Evolutionary conservation across 2,888 invertebrate genomes (phyloP), one percentile per base, ranked within the genome.

Genomic region (Eubasilissa splendida): DNA sequence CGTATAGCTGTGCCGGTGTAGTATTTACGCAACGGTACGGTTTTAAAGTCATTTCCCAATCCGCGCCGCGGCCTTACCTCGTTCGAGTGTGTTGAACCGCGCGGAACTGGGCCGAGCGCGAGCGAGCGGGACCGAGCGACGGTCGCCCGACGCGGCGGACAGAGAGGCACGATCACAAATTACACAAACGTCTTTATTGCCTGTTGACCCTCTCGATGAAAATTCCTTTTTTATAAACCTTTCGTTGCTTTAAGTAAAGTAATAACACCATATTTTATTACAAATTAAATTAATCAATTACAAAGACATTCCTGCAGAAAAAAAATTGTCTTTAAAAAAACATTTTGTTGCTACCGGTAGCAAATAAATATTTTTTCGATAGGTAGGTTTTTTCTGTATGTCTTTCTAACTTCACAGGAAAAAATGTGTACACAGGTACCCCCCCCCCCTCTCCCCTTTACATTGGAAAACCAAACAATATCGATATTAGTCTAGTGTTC

Each of bases 1-100:
- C 71, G 60, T 74, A 59, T 50, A 50, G 68, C 31, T 71, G 53
- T 54, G 71, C 50, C 76, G 65, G 70, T 56, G 59, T 63, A 56
- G 71, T 31, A 60, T 75, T 81, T 81, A 79, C 81, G 82, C 83
- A 81, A 83, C 76, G 68, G 79, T 68, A 76, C 66, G 79, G 80
- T 77, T 82, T 82, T 78, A 83, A 82, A 76, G 80, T 77, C 79
- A 79, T 83, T 83, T 83, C 83, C 82, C 83, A 83, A 83, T 81
- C 77, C 80, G 90, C 90, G 89, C 90, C 90, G 90, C 89, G 91
- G 91, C 91, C 91, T 90, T 89, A 90, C 91, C 91, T 90, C 90
- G 88, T 89, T 91, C 87, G 89, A 89, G 91, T 90, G 90, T 90
- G 89, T 90, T 87, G 89, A 84, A 90, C 91, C 90, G 90, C 89